A percentile compares a stretch with the other conserved stretches of the same genome.
These are phyloP conservation scores for Tricholauxania praeusta DNA, from an alignment of 2,888 invertebrate genomes.

Conservation along the genomic window DNA sequence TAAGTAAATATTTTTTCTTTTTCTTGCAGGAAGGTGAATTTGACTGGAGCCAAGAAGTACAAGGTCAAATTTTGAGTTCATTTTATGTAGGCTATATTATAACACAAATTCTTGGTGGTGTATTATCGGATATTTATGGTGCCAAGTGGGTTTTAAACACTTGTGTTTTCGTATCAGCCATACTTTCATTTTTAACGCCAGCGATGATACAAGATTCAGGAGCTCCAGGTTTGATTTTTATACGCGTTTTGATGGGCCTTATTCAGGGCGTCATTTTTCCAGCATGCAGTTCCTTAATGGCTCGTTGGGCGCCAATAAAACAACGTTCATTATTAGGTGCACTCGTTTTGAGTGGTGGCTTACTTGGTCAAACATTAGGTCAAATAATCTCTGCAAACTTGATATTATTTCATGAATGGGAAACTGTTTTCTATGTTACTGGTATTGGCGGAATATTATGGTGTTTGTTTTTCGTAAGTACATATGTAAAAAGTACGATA, in stretches of 20 bases:
- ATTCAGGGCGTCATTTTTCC: conserved; percentile 87
- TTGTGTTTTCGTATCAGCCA: no score
- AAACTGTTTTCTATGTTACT: conserved; percentile 81
- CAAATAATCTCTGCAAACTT: conserved; percentile 76
- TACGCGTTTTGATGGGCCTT: conserved; percentile 73
- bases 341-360: conserved; percentile 81
- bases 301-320: conserved; percentile 82
- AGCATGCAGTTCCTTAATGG: conserved; percentile 81
- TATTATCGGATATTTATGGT: no score
- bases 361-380: conserved; percentile 72
- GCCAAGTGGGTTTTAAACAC: no score
- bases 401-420: conserved; percentile 77
- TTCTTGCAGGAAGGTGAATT: conserved; percentile 25
- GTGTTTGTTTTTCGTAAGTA: conserved; percentile 75
- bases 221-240: no score
- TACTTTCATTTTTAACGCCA: no score
- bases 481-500: no score
- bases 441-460: conserved; percentile 76
- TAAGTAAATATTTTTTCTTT: not conserved
- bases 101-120: no score
- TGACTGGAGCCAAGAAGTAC: no score
- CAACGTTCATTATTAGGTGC: conserved; percentile 82
- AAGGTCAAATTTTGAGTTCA: no score
- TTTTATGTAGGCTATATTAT: no score
- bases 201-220: no score